These are phyloP conservation scores for Phoeniculus purpureus DNA, from an alignment of 2,797 vertebrate genomes.

Conservation along the genomic window DNA sequence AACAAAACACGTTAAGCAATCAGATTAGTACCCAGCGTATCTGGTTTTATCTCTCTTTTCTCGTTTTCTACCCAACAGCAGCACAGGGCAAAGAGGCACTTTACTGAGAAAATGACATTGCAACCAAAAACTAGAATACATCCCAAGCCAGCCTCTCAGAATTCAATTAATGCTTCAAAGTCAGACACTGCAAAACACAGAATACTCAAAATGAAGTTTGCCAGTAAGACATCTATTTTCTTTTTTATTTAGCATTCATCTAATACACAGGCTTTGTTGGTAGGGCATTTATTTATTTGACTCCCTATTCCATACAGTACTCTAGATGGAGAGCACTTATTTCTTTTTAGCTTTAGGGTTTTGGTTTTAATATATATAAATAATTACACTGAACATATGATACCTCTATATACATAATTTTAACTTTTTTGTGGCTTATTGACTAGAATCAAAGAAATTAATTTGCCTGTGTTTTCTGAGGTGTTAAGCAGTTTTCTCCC, in stretches of 20 bases:
- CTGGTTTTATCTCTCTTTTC: slow-evolving; percentile 35
- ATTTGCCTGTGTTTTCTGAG: neutral
- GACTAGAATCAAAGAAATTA: neutral
- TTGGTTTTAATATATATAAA: neutral
- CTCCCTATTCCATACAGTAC: neutral
- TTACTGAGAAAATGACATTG: neutral
- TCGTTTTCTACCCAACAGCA: slow-evolving; percentile 5
- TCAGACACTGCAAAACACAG: neutral
- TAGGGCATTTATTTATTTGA: neutral
- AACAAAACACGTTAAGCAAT: slow-evolving; percentile 14
- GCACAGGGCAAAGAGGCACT: neutral
- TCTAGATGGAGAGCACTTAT: neutral
- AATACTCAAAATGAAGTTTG: neutral
- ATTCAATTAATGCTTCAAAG: slow-evolving; percentile 5
- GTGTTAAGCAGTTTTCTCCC: neutral
- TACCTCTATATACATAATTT: neutral
- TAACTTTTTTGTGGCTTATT: neutral
- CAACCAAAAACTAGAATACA: neutral
- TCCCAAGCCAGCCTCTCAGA: neutral
- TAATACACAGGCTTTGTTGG: neutral
- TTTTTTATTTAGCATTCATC: neutral
- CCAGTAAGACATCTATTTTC: neutral
- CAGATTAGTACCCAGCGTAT: slow-evolving; percentile 44
- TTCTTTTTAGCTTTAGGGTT: neutral
- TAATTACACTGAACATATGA: neutral